Evolutionary conservation across 1,140 invertebrate genomes (phyloP).

Genomic region (Heliothis subflexa): DNA sequence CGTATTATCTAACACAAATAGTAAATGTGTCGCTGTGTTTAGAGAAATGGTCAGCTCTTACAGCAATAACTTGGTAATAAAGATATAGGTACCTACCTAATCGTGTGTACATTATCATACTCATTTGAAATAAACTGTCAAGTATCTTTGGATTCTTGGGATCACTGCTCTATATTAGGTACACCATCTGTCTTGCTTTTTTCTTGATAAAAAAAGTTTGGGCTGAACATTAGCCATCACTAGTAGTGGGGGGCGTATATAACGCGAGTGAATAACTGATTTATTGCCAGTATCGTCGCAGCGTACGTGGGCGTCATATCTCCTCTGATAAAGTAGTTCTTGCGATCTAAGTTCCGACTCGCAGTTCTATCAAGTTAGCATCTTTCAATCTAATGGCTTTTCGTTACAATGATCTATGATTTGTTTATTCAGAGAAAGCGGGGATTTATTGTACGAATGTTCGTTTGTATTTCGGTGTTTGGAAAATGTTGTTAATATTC

Average conservation of each 20-base stretch:
- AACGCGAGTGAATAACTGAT: conserved; percentile 41
- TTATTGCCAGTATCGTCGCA: conserved; percentile 47
- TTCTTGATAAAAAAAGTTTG: conserved; percentile 4
- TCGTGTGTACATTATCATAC: too few species aligned
- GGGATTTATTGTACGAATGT: conserved; percentile 44
- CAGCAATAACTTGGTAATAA: neutral
- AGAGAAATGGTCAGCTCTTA: neutral
- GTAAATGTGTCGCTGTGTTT: conserved; percentile 34
- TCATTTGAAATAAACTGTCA: too few species aligned
- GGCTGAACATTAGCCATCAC: neutral
- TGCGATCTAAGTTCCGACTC: conserved; percentile 51
- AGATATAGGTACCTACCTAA: conserved; percentile 10
- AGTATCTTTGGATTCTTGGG: too few species aligned
- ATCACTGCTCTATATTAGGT: neutral
- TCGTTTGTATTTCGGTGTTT: conserved; percentile 16
- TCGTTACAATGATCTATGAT: conserved; percentile 58
- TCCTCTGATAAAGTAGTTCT: conserved; percentile 53
- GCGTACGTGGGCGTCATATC: conserved; percentile 55
- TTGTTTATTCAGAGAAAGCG: conserved; percentile 60
- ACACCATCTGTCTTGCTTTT: neutral
- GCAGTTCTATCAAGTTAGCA: conserved; percentile 54
- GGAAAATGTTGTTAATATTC: conserved; percentile 19
- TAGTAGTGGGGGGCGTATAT: conserved; percentile 5
- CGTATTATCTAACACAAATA: conserved; percentile 26
- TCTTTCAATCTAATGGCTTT: conserved; percentile 57